Evolutionary conservation across 2,797 vertebrate genomes (phyloP), one percentile per base, ranked within the genome.

Genomic region (Phalloptychus januarius): DNA sequence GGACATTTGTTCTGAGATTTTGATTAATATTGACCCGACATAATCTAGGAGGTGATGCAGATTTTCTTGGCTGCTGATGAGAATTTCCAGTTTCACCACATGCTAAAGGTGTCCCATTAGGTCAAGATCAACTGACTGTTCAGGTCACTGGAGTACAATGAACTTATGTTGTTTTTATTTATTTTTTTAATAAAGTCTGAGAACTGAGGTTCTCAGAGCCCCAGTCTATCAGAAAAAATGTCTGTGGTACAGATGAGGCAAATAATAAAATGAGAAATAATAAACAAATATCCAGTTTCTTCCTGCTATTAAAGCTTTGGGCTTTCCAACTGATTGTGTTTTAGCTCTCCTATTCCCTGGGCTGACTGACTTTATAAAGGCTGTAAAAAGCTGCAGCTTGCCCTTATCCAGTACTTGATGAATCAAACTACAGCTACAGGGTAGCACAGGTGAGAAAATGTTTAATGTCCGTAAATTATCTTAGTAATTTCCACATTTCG

Each of bases 21-120:
- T 42, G 23, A 13, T 42, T 5, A 5, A 15, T 15, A 15, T 42
- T 44, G 40, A 44, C 65, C 33, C 11, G 36, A 67, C 63, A 67
- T 23, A 38, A 58, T 92, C 89, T 91, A 72, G 1, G 76, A 86
- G 78, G 87, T 86, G 56, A 56, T 84, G 77, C 84, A 87, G 80
- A 86, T 81, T 91, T 90, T 23, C 72, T 92, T 61, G 52, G 91
- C 84, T 88, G 77, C 82, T 88, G 73, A 82, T 88, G 83, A 1
- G 1, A 88, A 84, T 89, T 54, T 86, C 77, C 45, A 6, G 2
- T 86, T 91, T 52, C 87, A 84, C 79, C 72, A 79, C 71, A 80
- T 80, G 77, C 54, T 52, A 70, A 77, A 56, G 50, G 25, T 56
- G 48, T 78, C n/a, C 11, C 52, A 67, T 75, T 82, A 23, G 36